Evolutionary conservation across 1,140 invertebrate genomes (phyloP).

Genomic region (Drosophila orosa): DNA sequence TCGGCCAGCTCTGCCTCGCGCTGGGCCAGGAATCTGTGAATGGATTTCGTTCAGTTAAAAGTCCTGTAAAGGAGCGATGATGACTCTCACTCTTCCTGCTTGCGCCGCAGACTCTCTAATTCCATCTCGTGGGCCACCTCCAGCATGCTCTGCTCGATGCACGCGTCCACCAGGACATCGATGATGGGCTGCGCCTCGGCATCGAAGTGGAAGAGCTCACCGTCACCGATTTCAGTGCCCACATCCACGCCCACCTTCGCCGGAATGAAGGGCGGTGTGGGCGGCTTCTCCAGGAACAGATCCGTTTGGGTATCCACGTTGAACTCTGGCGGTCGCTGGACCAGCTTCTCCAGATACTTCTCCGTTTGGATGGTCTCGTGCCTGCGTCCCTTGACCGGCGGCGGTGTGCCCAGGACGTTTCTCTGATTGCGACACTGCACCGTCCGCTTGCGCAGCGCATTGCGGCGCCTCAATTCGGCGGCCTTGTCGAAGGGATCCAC

Average conservation of each 20-base stretch:
- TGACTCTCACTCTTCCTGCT: conserved; percentile 87
- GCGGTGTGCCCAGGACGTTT: conserved; percentile 87
- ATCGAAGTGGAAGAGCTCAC: conserved; percentile 96
- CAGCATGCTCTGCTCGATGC: conserved; percentile 93
- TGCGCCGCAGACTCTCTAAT: conserved; percentile 88
- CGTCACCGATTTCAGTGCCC: conserved; percentile 93
- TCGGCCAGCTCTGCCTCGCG: conserved; percentile 92
- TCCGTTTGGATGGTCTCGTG: conserved; percentile 95
- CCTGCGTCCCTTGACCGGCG: conserved; percentile 90
- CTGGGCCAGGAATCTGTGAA: conserved; percentile 88
- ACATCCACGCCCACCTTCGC: conserved; percentile 91
- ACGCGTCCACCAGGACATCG: conserved; percentile 94
- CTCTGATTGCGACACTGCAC: conserved; percentile 84
- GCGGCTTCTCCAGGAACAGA: conserved; percentile 91
- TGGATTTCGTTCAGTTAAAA: not conserved
- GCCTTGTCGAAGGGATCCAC: conserved; percentile 83
- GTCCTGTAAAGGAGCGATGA: too few relatives aligned
- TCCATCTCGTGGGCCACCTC: conserved; percentile 93
- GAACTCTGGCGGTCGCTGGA: conserved; percentile 89
- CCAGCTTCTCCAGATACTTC: conserved; percentile 92
- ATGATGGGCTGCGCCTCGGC: conserved; percentile 94
- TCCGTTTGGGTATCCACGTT: conserved; percentile 94
- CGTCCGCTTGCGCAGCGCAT: conserved; percentile 85
- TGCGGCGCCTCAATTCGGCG: conserved; percentile 85
- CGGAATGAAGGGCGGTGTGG: conserved; percentile 89